Evolutionary conservation across 1,140 invertebrate genomes (phyloP), one percentile per base, ranked within the genome.

Genomic region (Drosophila serrata): DNA sequence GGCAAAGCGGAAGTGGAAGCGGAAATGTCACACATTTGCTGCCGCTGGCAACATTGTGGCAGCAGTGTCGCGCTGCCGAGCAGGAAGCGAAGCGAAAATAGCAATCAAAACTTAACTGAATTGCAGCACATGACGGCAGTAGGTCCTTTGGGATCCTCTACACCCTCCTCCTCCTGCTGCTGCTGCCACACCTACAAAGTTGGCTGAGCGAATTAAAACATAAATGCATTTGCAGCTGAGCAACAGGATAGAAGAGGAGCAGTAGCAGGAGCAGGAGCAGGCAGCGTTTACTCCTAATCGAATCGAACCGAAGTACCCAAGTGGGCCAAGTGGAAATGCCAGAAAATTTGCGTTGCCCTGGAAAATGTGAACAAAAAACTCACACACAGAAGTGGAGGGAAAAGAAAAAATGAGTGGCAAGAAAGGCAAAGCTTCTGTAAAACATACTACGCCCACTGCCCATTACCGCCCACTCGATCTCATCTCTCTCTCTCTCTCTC

Each of bases 31-130:
- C 85, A 88, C 84, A 88, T 88, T 88, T 85, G 85, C 81, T 75
- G 85, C 77, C 76, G 81, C 72, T 88, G 85, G 77, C 85, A 88
- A 90, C 85, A 84, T 81, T 74, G 67, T 90, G 68, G 49, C 63
- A 61, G 57, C 46, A 43, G 35, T 15, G 49, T 27, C 43, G 17
- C 59, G 73, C 73, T 61, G 67, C 53, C 65, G 69, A 74, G 48
- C 84, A 90, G 84, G 84, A 90, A 88, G 85, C 84, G 84, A 90
- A 85, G 84, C 84, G 85, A 88, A 88, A 88, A 88, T 88, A 88
- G 84, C 84, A 88, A 88, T 88, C 84, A 90, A 90, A 88, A 88
- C 84, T 88, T 88, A 88, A 88, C 81, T 88, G 84, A 88, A 88
- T 88, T 88, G 84, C 72, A 87, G 80, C 84, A 79, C 84, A 87